phyloP scores from a whole-genome alignment of 2,113 vertebrate species.

The Delphinus delphis region DNA sequence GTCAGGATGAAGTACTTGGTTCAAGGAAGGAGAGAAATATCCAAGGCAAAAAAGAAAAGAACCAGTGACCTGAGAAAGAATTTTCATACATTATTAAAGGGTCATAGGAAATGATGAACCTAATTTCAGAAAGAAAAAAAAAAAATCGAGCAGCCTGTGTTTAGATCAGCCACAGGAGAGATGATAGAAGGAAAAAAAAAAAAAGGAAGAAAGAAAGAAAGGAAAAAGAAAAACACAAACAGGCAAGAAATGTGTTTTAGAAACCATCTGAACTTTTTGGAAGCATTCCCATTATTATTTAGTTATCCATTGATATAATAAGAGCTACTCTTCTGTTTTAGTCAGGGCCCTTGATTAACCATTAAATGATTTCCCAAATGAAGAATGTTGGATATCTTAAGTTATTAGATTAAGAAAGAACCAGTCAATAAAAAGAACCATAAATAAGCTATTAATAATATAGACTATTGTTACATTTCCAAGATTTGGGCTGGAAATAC shows the following conservation, averaged over 20 bases:
- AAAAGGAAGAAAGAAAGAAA: background rate
- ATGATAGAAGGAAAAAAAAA: background rate
- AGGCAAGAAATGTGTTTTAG: constrained; percentile 62
- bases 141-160: constrained; percentile 21
- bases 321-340: constrained; percentile 42
- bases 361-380: constrained; percentile 34
- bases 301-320: constrained; percentile 41
- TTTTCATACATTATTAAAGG: background rate
- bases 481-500: constrained; percentile 76
- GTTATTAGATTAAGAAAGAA: constrained; percentile 72
- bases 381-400: constrained; percentile 69
- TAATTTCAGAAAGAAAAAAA: constrained; percentile 53
- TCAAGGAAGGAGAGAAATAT: background rate
- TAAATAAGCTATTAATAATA: constrained; percentile 77
- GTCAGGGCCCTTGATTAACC: constrained; percentile 64
- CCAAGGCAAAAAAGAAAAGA: constrained; percentile 13
- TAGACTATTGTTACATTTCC: constrained; percentile 73
- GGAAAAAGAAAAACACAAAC: constrained; percentile 45
- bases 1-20: background rate
- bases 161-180: constrained; percentile 41
- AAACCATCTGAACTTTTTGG: constrained; percentile 60
- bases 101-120: background rate
- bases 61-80: background rate
- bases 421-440: constrained; percentile 70
- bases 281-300: constrained; percentile 38